Evolutionary conservation across 2,113 vertebrate genomes (phyloP), one percentile per base, ranked within the genome.

Genomic region (Kryptolebias marmoratus): DNA sequence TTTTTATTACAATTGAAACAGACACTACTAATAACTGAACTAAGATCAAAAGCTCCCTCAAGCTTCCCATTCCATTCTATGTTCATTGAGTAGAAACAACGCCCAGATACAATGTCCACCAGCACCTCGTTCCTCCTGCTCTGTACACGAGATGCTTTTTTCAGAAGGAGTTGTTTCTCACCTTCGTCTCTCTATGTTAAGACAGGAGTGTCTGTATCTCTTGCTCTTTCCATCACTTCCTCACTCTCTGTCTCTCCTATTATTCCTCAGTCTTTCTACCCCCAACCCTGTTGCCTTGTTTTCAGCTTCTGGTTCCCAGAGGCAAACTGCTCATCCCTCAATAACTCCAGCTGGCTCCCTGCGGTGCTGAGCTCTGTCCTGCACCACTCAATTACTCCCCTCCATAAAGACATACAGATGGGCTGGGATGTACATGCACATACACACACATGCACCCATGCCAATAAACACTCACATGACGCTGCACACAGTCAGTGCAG

Each of bases 341-440:
- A 88, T 86, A 90, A 87, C 82, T 89, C 77, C 82, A 79, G 87
- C 84, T 80, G 79, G 79, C 77, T 91, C 89, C 90, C 89, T 86
- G 86, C 57, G 65, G 88, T 77, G 88, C 75, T 84, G 84, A 85
- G 88, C 79, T 77, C 67, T 87, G 87, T 89, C 88, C 87, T 90
- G 88, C 82, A 87, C 81, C 83, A 88, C 84, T 90, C 89, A 90
- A 90, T 90, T 91, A 90, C 88, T 85, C 80, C 74, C 82, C 66
- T 81, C 83, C 80, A 87, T 86, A 78, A 90, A 89, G 87, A 86
- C 42, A 65, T 86, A 75, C 88, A 88, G 88, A 90, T 82, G 88
- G 84, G 84, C 81, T 68, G 80, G 76, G 84, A 75, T 75, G 50
- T 72, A 84, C 64, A 75, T 10, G 9, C 66, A 68, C 60, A 59